These are phyloP conservation scores for Pocillopora meandrina DNA, from an alignment of 92 coral and sea anemone genomes.

Conservation along the genomic window DNA sequence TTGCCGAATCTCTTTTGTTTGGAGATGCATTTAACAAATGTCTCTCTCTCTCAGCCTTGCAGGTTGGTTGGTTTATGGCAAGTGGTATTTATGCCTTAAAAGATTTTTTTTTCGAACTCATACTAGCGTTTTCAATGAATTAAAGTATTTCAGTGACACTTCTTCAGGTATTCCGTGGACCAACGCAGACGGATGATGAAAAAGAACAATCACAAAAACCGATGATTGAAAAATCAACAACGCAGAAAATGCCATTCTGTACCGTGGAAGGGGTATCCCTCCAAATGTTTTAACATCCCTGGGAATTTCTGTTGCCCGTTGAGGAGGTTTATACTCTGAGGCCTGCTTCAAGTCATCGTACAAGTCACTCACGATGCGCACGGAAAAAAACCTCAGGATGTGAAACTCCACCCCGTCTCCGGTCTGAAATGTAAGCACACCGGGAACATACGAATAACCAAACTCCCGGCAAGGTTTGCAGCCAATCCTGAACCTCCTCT, in stretches of 20 bases:
- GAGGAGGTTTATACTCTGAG: conserved; percentile 43
- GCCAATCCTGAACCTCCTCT: conserved; percentile 33
- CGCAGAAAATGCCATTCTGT: background rate
- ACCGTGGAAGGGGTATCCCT: conserved; percentile 63
- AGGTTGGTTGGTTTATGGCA: too few species aligned
- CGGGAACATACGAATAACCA: conserved; percentile 77
- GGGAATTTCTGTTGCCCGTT: conserved; percentile 37
- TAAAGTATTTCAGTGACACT: too few species aligned
- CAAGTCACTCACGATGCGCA: conserved; percentile 61
- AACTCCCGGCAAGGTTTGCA: conserved; percentile 57
- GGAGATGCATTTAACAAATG: too few species aligned
- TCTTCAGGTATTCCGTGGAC: too few species aligned
- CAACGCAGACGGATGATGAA: too few species aligned
- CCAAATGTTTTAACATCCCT: conserved; percentile 39
- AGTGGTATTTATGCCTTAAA: too few species aligned
- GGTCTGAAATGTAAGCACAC: conserved; percentile 47
- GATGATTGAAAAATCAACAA: too few species aligned
- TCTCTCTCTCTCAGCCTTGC: too few species aligned
- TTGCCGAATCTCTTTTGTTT: too few species aligned
- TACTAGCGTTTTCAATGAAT: too few species aligned
- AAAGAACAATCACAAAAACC: too few species aligned
- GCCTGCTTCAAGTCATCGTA: conserved; percentile 61
- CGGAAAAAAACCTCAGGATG: conserved; percentile 69
- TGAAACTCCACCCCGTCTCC: conserved; percentile 43
- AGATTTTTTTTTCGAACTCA: too few species aligned